phyloP scores from a whole-genome alignment of 2,888 invertebrate species.

The Polietes domitor region DNA sequence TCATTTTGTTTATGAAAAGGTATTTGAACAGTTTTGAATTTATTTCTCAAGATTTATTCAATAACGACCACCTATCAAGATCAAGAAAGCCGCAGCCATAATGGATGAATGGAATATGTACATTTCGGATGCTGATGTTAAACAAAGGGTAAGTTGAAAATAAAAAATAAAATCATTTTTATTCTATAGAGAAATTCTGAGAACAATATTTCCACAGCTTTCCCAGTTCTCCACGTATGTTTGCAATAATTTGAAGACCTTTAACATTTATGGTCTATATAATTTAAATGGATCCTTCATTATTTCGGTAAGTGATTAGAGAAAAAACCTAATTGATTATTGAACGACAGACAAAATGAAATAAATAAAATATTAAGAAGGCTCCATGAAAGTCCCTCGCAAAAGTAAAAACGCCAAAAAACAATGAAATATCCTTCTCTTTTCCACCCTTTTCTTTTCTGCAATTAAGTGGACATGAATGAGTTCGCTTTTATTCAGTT shows the following conservation, averaged over 20 bases:
- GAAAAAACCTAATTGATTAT: too few species aligned
- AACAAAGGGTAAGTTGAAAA: constrained; percentile 47
- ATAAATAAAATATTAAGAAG: too few species aligned
- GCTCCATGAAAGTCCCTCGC: too few species aligned
- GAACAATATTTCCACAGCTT: constrained; percentile 58
- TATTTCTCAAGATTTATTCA: not conserved
- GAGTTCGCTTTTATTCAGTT: too few species aligned
- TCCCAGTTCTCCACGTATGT: constrained; percentile 54
- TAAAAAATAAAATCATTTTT: too few species aligned
- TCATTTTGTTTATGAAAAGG: constrained; percentile 43
- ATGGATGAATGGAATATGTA: constrained; percentile 62
- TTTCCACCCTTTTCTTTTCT: too few species aligned
- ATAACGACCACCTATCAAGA: too few species aligned
- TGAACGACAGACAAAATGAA: too few species aligned
- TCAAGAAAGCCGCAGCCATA: constrained; percentile 48
- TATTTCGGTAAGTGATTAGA: constrained; percentile 56
- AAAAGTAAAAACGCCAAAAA: too few species aligned
- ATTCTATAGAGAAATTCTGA: too few species aligned
- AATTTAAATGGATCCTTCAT: constrained; percentile 59
- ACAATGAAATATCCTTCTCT: too few species aligned
- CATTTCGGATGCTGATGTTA: constrained; percentile 39
- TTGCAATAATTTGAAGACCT: constrained; percentile 52
- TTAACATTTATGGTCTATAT: constrained; percentile 53
- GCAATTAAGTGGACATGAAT: too few species aligned
- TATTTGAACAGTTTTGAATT: constrained; percentile 1